A percentile compares a stretch with the other conserved stretches of the same genome.
Conservation (phyloP, 2,797 vertebrate genomes). For the Cynopterus sphinx region DNA sequence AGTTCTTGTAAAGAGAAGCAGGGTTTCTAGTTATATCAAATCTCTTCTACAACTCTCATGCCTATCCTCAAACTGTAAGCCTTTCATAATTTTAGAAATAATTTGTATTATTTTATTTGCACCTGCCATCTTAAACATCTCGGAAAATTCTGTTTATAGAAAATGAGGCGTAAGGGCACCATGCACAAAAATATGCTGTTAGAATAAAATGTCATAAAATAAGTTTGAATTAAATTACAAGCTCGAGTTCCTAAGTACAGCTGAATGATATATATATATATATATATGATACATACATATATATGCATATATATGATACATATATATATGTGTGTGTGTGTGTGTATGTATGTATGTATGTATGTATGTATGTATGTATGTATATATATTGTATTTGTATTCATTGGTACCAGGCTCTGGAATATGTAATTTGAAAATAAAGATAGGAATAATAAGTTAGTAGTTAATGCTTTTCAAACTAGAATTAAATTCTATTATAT, state of each 20-base stretch:
- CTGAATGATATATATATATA: neutral
- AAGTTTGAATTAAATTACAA: neutral
- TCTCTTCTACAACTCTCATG: neutral
- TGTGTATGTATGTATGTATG: no score
- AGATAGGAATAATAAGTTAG: neutral
- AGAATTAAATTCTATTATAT: neutral
- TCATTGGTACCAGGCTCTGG: neutral
- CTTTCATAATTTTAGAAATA: neutral
- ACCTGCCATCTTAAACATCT: no score
- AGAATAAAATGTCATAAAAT: neutral
- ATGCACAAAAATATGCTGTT: neutral
- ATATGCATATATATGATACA: no score
- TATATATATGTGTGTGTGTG: no score
- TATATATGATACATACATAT: no score
- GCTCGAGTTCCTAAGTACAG: neutral
- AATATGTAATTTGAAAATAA: slow-evolving; percentile 9
- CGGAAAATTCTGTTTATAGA: neutral
- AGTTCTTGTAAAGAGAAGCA: neutral
- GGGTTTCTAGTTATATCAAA: neutral
- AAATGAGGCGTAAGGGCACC: neutral
- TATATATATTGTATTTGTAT: neutral
- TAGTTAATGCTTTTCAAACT: neutral
- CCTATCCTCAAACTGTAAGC: neutral
- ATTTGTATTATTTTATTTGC: neutral
- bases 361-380: no score